A percentile compares a stretch with the other conserved stretches of the same genome.
These are phyloP conservation scores for Lymantria monacha DNA, from an alignment of 2,888 invertebrate species.

Conservation along the genomic window DNA sequence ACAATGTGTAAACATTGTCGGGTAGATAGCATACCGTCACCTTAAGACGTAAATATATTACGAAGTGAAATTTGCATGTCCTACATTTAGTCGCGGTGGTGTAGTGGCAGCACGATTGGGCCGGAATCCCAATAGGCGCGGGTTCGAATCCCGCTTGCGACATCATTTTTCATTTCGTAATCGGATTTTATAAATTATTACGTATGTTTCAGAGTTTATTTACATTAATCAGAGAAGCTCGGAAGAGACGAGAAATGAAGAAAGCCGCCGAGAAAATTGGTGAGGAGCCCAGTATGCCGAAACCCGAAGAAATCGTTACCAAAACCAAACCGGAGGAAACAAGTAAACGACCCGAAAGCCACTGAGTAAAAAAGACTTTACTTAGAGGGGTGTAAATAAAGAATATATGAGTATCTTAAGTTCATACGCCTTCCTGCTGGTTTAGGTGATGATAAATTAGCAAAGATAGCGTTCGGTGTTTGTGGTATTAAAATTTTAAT, in stretches of 20 bases:
- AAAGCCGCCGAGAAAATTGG: slow-evolving; percentile 52
- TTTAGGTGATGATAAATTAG: slow-evolving; percentile 47
- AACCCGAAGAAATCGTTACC: slow-evolving; percentile 57
- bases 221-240: slow-evolving; percentile 72
- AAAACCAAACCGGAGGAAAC: slow-evolving; percentile 49
- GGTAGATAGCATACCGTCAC: too few relatives aligned
- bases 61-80: too few relatives aligned
- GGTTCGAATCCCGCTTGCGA: too few relatives aligned
- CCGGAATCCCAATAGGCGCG: too few relatives aligned
- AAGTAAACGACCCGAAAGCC: slow-evolving; percentile 64
- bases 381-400: slow-evolving; percentile 34
- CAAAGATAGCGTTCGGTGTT: slow-evolving; percentile 41
- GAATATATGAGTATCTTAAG: slow-evolving; percentile 6
- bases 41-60: too few relatives aligned
- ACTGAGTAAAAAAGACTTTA: slow-evolving; percentile 43
- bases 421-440: slow-evolving; percentile 38
- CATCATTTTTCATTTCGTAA: too few relatives aligned
- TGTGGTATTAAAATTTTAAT: slow-evolving; percentile 20
- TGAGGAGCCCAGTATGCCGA: slow-evolving; percentile 44
- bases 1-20: too few relatives aligned
- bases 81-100: too few relatives aligned
- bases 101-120: too few relatives aligned
- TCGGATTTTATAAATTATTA: background rate
- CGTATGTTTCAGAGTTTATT: slow-evolving; percentile 63
- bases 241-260: slow-evolving; percentile 65